Evolutionary conservation across 1,140 invertebrate species (phyloP).

Genomic region (Drosophila azteca): DNA sequence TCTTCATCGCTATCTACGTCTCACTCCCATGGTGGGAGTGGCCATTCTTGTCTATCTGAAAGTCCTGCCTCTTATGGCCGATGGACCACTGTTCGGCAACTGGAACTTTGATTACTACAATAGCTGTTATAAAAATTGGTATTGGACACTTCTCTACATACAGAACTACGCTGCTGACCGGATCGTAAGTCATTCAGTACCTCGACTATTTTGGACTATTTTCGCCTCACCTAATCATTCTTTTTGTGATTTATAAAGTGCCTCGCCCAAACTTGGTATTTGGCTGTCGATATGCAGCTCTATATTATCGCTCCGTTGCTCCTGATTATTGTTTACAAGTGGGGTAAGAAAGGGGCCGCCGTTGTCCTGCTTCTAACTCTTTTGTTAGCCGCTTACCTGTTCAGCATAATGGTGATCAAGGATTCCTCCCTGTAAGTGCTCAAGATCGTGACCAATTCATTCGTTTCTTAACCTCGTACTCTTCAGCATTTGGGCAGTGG

Average conservation of each 20-base stretch:
- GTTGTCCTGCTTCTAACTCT: slow-evolving; percentile 38
- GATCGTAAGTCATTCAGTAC: slow-evolving; percentile 19
- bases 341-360: slow-evolving; percentile 77
- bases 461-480: no score
- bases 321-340: slow-evolving; percentile 87
- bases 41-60: slow-evolving; percentile 54
- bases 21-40: slow-evolving; percentile 57
- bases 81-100: slow-evolving; percentile 50
- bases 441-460: background rate
- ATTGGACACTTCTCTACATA: slow-evolving; percentile 58
- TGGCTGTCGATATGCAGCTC: slow-evolving; percentile 93
- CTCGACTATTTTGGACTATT: no score
- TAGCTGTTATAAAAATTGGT: slow-evolving; percentile 52
- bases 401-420: slow-evolving; percentile 57
- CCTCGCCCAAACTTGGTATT: slow-evolving; percentile 94
- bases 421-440: slow-evolving; percentile 41
- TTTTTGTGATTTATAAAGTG: slow-evolving; percentile 85
- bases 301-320: slow-evolving; percentile 90
- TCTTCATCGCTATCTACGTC: slow-evolving; percentile 68
- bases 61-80: slow-evolving; percentile 46
- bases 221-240: background rate
- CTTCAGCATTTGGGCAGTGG: no score
- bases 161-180: slow-evolving; percentile 58
- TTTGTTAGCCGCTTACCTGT: slow-evolving; percentile 40
- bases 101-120: slow-evolving; percentile 70